Percentiles rank a stretch among this genome's conserved stretches.
phyloP scores from a whole-genome alignment of 2,797 vertebrate genomes.

The Serranus cabrilla region DNA sequence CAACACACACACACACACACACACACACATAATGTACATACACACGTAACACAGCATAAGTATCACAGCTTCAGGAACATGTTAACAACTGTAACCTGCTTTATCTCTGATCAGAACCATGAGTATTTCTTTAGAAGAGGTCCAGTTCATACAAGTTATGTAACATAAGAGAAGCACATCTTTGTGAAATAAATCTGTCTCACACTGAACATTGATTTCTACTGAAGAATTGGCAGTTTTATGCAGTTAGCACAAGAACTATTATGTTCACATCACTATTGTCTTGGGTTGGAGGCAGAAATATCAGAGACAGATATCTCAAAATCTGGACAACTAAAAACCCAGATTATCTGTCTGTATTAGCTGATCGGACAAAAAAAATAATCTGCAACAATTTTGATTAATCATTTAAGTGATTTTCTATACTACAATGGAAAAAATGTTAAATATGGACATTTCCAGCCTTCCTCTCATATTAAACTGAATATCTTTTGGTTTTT shows the following conservation, averaged over 20 bases:
- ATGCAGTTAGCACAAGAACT: background rate
- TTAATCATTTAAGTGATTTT: too few relatives aligned
- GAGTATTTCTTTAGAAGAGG: background rate
- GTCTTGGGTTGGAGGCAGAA: background rate
- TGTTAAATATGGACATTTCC: too few relatives aligned
- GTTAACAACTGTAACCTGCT: background rate
- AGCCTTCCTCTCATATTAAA: too few relatives aligned
- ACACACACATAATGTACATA: background rate
- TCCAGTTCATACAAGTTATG: background rate
- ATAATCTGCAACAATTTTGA: too few relatives aligned
- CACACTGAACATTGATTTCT: background rate
- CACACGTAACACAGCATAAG: background rate
- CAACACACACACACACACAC: conserved; percentile 22
- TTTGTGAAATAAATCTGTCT: background rate
- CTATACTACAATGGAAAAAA: too few relatives aligned
- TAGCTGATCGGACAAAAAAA: too few relatives aligned
- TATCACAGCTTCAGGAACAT: conserved; percentile 35
- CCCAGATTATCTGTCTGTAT: background rate
- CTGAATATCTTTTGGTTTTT: too few relatives aligned
- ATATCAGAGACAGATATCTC: background rate
- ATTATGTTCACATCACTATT: background rate
- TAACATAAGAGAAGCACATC: background rate
- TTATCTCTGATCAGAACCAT: background rate
- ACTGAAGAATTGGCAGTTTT: too few relatives aligned
- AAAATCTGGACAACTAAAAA: background rate